Percentiles rank a stretch among this genome's conserved stretches.
Evolutionary conservation across 2,797 vertebrate species (phyloP).

Genomic region (Rhinoraja longicauda): DNA sequence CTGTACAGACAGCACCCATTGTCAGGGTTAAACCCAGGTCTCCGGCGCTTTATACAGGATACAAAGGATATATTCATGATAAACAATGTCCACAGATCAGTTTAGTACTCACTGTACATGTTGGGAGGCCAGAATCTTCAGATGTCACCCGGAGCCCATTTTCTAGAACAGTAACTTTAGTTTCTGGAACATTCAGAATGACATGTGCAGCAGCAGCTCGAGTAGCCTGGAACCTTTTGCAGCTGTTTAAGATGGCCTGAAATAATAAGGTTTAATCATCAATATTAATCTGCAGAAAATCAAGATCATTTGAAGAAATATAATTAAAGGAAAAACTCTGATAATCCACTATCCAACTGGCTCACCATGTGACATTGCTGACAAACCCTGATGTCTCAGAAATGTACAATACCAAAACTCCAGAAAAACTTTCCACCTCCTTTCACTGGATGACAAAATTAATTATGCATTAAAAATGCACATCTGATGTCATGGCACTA

Average conservation of each 20-base stretch:
- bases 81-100: not conserved
- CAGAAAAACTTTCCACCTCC: not conserved
- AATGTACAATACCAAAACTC: too few species aligned
- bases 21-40: too few species aligned
- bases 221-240: conserved; percentile 53
- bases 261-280: conserved; percentile 12
- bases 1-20: too few species aligned
- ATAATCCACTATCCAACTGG: not conserved
- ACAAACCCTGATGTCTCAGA: not conserved
- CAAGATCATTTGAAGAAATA: not conserved
- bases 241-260: conserved; percentile 53
- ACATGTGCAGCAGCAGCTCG: conserved; percentile 66
- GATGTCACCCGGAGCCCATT: conserved; percentile 91
- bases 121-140: conserved; percentile 85
- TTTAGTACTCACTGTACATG: conserved; percentile 76
- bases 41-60: not conserved
- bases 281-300: not conserved
- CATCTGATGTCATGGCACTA: too few species aligned
- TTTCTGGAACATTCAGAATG: conserved; percentile 87
- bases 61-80: not conserved
- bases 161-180: conserved; percentile 75
- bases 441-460: too few species aligned
- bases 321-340: not conserved
- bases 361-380: not conserved
- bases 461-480: too few species aligned